A percentile compares a stretch with the other conserved stretches of the same genome.
phyloP scores from a whole-genome alignment of 2,113 vertebrate genomes.

The Syngnathus typhle region DNA sequence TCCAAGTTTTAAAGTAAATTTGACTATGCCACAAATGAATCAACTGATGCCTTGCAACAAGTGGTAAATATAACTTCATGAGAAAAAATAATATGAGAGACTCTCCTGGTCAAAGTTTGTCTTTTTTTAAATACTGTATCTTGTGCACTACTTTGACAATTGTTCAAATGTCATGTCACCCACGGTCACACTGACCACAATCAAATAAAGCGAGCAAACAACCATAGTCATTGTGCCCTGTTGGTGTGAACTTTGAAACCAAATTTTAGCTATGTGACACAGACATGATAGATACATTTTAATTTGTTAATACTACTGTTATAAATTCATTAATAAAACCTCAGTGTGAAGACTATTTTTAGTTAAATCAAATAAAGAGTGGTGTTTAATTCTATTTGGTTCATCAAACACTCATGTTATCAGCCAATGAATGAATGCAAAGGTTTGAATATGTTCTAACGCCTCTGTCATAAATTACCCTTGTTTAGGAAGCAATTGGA shows the following conservation, averaged over 20 bases:
- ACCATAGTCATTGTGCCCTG: slow-evolving; percentile 24
- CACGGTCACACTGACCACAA: slow-evolving; percentile 39
- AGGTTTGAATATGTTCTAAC: background rate
- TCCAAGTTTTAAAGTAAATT: background rate
- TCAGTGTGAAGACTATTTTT: background rate
- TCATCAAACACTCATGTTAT: background rate
- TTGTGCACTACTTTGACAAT: background rate
- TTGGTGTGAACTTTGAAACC: slow-evolving; percentile 41
- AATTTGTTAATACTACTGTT: background rate
- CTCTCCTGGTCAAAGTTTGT: background rate
- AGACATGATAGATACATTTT: background rate
- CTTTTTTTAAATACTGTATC: background rate
- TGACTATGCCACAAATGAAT: background rate
- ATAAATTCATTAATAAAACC: background rate
- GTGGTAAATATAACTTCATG: background rate
- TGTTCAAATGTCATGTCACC: slow-evolving; percentile 28
- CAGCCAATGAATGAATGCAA: background rate
- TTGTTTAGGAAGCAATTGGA: background rate
- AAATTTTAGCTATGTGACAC: background rate
- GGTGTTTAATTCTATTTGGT: background rate
- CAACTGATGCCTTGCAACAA: background rate
- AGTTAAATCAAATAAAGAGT: background rate
- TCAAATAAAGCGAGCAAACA: slow-evolving; percentile 51
- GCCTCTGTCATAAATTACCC: background rate
- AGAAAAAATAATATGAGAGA: background rate